A percentile compares a stretch with the other conserved stretches of the same genome.
Evolutionary conservation across 1,140 invertebrate genomes (phyloP).

Genomic region (Formica exsecta): DNA sequence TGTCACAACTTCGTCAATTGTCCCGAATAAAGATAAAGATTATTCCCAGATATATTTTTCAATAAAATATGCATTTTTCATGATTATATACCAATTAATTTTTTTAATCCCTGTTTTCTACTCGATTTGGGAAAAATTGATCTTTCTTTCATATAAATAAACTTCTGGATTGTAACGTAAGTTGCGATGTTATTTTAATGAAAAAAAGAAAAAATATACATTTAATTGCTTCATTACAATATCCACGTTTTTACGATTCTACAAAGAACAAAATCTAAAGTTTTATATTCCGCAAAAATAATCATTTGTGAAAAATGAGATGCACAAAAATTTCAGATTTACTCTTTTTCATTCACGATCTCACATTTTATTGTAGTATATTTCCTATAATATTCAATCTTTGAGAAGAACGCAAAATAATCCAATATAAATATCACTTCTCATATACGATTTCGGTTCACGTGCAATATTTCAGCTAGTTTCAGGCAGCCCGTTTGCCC

Average conservation of each 20-base stretch:
- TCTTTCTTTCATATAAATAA: not conserved
- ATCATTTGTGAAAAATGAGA: not conserved
- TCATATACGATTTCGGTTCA: slow-evolving; percentile 65
- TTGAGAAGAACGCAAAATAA: not conserved
- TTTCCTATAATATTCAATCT: slow-evolving; percentile 1
- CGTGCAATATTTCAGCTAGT: slow-evolving; percentile 60
- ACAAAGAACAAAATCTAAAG: not conserved
- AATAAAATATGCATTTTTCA: not conserved
- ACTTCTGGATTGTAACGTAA: not conserved
- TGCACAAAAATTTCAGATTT: not conserved
- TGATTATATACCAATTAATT: not conserved
- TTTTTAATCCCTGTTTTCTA: not conserved
- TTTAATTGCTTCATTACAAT: not conserved
- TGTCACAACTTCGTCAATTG: not conserved
- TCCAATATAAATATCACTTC: slow-evolving; percentile 42
- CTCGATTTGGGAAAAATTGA: not conserved
- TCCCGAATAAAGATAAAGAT: not conserved
- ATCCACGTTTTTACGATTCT: not conserved
- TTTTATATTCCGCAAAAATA: not conserved
- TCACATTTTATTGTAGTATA: not conserved
- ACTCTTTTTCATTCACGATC: not conserved
- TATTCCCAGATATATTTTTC: not conserved
- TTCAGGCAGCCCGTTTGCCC: slow-evolving; percentile 15
- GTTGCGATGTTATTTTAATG: not conserved
- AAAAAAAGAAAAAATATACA: not conserved